Evolutionary conservation across 2,888 invertebrate genomes (phyloP).

Genomic region (Acanthococcus lagerstroemiae): DNA sequence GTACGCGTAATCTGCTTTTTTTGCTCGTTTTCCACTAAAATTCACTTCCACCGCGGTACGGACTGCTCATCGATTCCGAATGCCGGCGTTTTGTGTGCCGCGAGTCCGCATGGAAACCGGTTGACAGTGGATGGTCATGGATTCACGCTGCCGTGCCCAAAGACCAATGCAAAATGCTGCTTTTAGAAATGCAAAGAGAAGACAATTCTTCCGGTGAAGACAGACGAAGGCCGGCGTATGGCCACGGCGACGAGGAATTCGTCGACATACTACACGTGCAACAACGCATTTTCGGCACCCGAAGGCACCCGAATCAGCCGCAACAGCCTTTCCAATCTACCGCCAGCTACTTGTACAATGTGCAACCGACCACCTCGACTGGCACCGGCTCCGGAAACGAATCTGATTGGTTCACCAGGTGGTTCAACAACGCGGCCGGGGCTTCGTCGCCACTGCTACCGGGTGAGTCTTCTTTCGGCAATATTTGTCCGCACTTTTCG

Average conservation of each 20-base stretch:
- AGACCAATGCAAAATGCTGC: constrained; percentile 24
- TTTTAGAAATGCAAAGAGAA: constrained; percentile 30
- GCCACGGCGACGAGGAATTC: constrained; percentile 20
- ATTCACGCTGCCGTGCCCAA: constrained; percentile 16
- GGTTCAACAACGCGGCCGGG: constrained; percentile 21
- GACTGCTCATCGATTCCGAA: background rate
- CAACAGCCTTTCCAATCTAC: constrained; percentile 19
- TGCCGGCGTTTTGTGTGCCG: background rate
- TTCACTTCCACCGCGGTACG: background rate
- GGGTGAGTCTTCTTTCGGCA: constrained; percentile 5
- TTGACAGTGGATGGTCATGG: constrained; percentile 23
- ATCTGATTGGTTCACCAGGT: constrained; percentile 28
- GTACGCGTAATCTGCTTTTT: background rate
- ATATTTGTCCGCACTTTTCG: no score
- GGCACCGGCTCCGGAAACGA: constrained; percentile 8
- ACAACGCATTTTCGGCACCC: constrained; percentile 17
- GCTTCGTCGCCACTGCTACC: background rate
- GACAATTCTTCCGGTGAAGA: constrained; percentile 26
- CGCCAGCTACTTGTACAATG: constrained; percentile 19
- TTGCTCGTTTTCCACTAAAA: background rate
- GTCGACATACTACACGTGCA: constrained; percentile 23
- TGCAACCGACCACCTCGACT: background rate
- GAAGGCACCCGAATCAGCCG: constrained; percentile 4
- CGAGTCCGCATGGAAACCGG: constrained; percentile 17
- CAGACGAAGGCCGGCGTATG: constrained; percentile 22